Evolutionary conservation across 2,797 vertebrate genomes (phyloP), one percentile per base, ranked within the genome.

Genomic region (Poecilia velifera): DNA sequence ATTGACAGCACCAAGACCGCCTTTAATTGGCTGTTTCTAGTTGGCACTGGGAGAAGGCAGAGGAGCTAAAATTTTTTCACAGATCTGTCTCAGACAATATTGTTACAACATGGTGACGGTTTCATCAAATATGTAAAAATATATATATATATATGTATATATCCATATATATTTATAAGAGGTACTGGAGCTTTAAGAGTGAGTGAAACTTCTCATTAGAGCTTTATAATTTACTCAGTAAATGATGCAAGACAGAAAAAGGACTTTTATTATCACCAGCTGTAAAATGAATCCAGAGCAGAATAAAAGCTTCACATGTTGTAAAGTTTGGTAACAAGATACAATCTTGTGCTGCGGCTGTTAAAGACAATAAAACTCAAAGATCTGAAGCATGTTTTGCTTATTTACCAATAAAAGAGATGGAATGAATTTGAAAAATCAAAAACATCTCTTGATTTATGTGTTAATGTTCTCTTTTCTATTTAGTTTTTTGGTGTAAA

Each of bases 111-210:
- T 6, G 18, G 16, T 18, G 16, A 18, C 18, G 0, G 16, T 28
- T 59, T 59, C 55, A 59, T 14, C 12, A 57, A 57, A 5, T 57
- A n/a, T n/a, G 6, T 18, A 62, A 78, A 77, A 77, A 71, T 45
- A 25, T 3, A 34, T 34, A 34, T 34, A 34, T 34, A 68, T 68
- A 8, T 20, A 20, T 18, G 22, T 8, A 55, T 55, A n/a, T 1
- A 9, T 41, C 6, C 7, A 41, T 41, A 47, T 16, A 16, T 49
- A 18, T 5, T 18, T 20, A 22, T 6, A 49, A 49, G 20, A 20
- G 6, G 6, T 20, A 51, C 20, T 51, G 20, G 2, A 51, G 20
- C 62, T 6, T 66, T 66, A 16, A 16, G 28, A 34, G 25, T 36
- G 34, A 18, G 20, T 39, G 62, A 66, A 66, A 66, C 62, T 8